Base-by-base conservation (phyloP, 2,113 vertebrate species). In the Campylomormyrus tamandua region DNA sequence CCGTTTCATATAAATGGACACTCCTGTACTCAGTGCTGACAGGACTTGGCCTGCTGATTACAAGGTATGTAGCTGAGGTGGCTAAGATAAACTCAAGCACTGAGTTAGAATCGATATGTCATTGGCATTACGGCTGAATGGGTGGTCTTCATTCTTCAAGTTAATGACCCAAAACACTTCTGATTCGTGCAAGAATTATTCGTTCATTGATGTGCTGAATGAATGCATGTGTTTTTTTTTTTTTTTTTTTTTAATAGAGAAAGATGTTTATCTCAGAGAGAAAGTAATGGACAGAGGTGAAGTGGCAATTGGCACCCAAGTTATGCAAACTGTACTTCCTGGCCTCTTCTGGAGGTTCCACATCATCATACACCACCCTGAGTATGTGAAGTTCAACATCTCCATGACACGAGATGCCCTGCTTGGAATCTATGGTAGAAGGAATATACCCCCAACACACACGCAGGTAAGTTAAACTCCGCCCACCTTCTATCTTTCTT, bases 331-430 rank as follows among this genome's bases (percentile, higher is more conserved):
- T 0, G 97, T 99, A 88, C 98, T 98, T 0, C 98, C 98, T 0
- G 98, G 98, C 77, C 96, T 99, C 17, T 99, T 99, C 94, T 99
- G 98, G 98, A 97, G 98, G 93, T 99, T 99, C 94, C 97, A 98
- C 91, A 97, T 99, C 90, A 97, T 96, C n/a, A 97, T 99, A 66
- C 98, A 99, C 93, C 98, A 98, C 93, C 98, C 98, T 0, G 90
- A 98, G 94, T 98, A 98, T 95, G 95, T 99, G 95, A 99, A 99
- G 93, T 99, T 99, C 92, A 99, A 99, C 93, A 95, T 99, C 90
- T 98, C 98, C 0, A 96, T 99, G 91, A 98, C 98, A 0, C 97
- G 98, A 94, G 98, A 98, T 90, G 98, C 98, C 50, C 94, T 99
- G 89, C 96, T 99, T 92, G 98, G 98, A 89, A 98, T 99, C 95